Evolutionary conservation across 2,888 invertebrate genomes (phyloP).

Genomic region (Sepioteuthis lessoniana): DNA sequence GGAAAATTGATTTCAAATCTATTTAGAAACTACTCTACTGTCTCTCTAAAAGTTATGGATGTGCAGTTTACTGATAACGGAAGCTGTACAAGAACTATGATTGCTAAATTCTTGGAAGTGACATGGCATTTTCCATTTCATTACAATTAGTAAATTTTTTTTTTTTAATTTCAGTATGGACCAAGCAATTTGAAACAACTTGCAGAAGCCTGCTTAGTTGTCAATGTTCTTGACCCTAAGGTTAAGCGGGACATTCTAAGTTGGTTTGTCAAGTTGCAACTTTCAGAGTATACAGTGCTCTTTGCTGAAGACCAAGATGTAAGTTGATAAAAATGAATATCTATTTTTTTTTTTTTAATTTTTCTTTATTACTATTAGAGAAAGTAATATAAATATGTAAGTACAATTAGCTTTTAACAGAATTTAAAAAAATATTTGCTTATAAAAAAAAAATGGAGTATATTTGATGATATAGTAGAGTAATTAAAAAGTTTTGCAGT

Average conservation of each 20-base stretch:
- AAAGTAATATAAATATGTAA: neutral
- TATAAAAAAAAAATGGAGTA: too few relatives aligned
- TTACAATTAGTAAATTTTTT: neutral
- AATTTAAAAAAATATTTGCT: neutral
- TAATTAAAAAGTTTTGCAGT: too few relatives aligned
- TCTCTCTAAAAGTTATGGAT: too few relatives aligned
- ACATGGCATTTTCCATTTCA: too few relatives aligned
- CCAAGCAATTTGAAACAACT: slow-evolving; percentile 79
- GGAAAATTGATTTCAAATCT: too few relatives aligned
- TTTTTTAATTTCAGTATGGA: slow-evolving; percentile 67
- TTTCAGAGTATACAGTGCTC: slow-evolving; percentile 93
- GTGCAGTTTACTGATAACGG: too few relatives aligned
- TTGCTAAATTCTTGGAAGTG: too few relatives aligned
- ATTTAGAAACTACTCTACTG: too few relatives aligned
- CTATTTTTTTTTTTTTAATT: too few relatives aligned
- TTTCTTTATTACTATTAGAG: neutral
- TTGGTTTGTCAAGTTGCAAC: slow-evolving; percentile 91
- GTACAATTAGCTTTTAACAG: neutral
- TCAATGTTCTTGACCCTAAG: slow-evolving; percentile 89
- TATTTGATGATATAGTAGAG: neutral
- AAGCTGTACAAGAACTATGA: too few relatives aligned
- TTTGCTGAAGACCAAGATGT: slow-evolving; percentile 95
- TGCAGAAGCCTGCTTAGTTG: slow-evolving; percentile 82
- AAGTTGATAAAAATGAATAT: slow-evolving; percentile 55
- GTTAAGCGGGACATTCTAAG: slow-evolving; percentile 88